Evolutionary conservation across 2,113 vertebrate genomes (phyloP), one percentile per base, ranked within the genome.

Genomic region (Eclectus roratus): DNA sequence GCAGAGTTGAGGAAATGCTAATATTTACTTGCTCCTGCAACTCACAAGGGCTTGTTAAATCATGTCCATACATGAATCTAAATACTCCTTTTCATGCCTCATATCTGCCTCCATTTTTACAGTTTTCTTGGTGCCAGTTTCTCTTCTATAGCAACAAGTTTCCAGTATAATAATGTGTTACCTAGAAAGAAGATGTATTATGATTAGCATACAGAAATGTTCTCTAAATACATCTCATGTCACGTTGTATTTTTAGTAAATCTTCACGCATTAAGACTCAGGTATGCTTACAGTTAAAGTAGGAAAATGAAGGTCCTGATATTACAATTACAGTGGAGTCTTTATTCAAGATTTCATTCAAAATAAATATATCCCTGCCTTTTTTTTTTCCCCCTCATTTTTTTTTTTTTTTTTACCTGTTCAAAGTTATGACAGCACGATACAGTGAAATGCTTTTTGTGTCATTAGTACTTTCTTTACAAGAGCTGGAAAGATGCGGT

Each of bases 321-420:
- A 11, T 69, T 79, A 18, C 43, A 37, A 9, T 70, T 92, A 76
- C 23, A 80, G 33, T 55, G 16, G 23, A 47, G 16, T 49, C 27
- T 56, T 94, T 25, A 24, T 41, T 80, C 11, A 85, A 31, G 13
- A 24, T 79, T 72, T 64, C 17, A 18, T 83, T 91, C 33, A 77
- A 60, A 46, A 46, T 52, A 12, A 4, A 6, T n/a, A 8, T 3
- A 10, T 49, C 8, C 27, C 1, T 37, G 6, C 2, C 1, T 27
- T 35, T n/a, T 29, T 31, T 21, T 56, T 14, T 60, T 12, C 11
- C 17, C 12, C 17, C 11, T n/a, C n/a, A n/a, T n/a, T n/a, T n/a
- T 24, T 25, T 39, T 77, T 68, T 37, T 61, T 68, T 37, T 61
- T n/a, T 37, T 58, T 5, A 21, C 35, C 2, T 73, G 14, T 72